A percentile compares a stretch with the other conserved stretches of the same genome.
These are phyloP conservation scores for Chamaea fasciata DNA, from an alignment of 2,113 vertebrate genomes.

Conservation along the genomic window DNA sequence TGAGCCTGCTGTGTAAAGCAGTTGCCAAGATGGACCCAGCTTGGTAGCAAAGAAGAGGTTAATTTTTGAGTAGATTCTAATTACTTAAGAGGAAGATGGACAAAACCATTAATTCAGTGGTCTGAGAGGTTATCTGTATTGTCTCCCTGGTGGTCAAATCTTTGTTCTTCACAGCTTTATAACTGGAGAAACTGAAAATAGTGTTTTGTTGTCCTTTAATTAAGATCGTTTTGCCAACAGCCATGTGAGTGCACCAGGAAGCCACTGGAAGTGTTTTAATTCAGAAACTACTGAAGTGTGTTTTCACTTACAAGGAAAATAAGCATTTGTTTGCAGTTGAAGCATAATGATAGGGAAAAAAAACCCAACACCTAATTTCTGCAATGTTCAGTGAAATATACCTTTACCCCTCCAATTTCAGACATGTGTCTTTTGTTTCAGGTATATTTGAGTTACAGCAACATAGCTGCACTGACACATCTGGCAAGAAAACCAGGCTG, in stretches of 20 bases:
- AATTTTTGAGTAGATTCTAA: neutral
- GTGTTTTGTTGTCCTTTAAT: constrained; percentile 22
- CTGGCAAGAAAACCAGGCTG: constrained; percentile 70
- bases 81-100: neutral
- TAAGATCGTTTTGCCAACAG: constrained; percentile 28
- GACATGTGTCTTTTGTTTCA: constrained; percentile 37
- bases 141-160: neutral
- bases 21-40: neutral
- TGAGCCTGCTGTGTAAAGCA: neutral
- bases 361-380: neutral
- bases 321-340: neutral
- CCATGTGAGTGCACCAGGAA: neutral
- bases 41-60: constrained; percentile 23
- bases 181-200: neutral
- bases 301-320: neutral
- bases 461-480: constrained; percentile 63
- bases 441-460: constrained; percentile 70
- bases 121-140: neutral
- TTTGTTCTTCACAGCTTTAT: neutral
- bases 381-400: neutral
- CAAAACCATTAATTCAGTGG: neutral
- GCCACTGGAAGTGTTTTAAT: constrained; percentile 11
- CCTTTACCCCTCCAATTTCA: neutral
- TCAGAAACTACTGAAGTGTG: constrained; percentile 6
- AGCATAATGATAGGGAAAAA: neutral